Evolutionary conservation across 1,140 invertebrate species (phyloP).

Genomic region (Ooceraea biroi): DNA sequence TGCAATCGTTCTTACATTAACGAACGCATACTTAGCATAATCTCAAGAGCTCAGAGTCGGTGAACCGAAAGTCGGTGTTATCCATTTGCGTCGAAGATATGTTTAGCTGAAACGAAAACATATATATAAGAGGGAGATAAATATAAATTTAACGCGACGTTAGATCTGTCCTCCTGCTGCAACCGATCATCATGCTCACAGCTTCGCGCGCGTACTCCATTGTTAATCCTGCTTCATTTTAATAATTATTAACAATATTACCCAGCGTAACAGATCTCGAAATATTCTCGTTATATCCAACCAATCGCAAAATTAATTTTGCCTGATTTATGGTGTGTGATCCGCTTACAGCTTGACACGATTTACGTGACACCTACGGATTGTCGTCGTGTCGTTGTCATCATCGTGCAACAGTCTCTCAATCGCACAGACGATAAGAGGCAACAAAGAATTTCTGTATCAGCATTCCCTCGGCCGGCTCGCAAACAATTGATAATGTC

Average conservation of each 20-base stretch:
- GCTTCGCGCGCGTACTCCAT: slow-evolving; percentile 1
- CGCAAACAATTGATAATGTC: slow-evolving; percentile 80
- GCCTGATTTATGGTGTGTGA: slow-evolving; percentile 25
- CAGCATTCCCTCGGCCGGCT: slow-evolving; percentile 62
- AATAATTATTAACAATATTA: neutral
- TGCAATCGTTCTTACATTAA: neutral
- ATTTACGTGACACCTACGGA: slow-evolving; percentile 33
- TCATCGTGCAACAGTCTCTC: slow-evolving; percentile 26
- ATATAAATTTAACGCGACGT: neutral
- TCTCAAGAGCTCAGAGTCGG: neutral
- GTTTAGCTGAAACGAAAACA: too few species aligned
- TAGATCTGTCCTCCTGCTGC: slow-evolving; percentile 4
- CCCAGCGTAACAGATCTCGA: neutral
- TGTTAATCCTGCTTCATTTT: slow-evolving; percentile 33
- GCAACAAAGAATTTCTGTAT: slow-evolving; percentile 69
- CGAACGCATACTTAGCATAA: slow-evolving; percentile 1
- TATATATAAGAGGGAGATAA: too few species aligned
- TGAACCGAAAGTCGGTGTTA: slow-evolving; percentile 11
- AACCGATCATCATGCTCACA: slow-evolving; percentile 23
- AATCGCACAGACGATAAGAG: slow-evolving; percentile 68
- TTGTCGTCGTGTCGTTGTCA: neutral
- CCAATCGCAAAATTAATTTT: slow-evolving; percentile 35
- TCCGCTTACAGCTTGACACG: neutral
- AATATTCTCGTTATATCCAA: slow-evolving; percentile 52
- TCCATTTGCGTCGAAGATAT: too few species aligned